These are phyloP conservation scores for Erynnis tages DNA, from an alignment of 2,888 invertebrate genomes.

Conservation along the genomic window DNA sequence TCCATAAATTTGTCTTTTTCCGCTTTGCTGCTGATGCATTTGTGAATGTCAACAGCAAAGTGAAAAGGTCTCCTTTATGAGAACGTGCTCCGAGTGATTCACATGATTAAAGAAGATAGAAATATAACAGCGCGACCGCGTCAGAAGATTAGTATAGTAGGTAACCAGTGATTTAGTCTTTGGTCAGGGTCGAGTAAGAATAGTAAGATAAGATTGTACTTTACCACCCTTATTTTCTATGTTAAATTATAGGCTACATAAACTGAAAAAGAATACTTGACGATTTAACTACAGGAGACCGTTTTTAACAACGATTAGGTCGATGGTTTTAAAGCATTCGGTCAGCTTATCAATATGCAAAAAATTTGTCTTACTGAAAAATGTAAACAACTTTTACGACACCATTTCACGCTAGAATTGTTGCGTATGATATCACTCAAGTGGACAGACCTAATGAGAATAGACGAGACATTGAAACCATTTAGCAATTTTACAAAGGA, in stretches of 20 bases:
- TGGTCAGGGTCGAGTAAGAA: too few relatives aligned
- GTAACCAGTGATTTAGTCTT: too few relatives aligned
- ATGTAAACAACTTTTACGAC: neutral
- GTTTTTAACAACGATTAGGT: too few relatives aligned
- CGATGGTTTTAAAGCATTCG: too few relatives aligned
- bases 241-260: too few relatives aligned
- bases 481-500: neutral
- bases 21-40: constrained; percentile 81
- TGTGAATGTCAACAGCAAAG: constrained; percentile 76
- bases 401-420: neutral
- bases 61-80: constrained; percentile 82
- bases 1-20: constrained; percentile 81
- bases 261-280: too few relatives aligned
- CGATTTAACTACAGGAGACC: too few relatives aligned
- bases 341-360: too few relatives aligned
- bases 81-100: constrained; percentile 56
- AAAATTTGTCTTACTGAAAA: neutral
- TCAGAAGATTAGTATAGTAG: too few relatives aligned
- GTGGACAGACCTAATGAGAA: neutral
- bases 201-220: too few relatives aligned
- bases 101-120: neutral
- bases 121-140: too few relatives aligned
- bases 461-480: constrained; percentile 1
- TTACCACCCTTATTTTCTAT: too few relatives aligned
- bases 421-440: neutral